phyloP scores from a whole-genome alignment of 2,113 vertebrate genomes.

The Carassius carassius region DNA sequence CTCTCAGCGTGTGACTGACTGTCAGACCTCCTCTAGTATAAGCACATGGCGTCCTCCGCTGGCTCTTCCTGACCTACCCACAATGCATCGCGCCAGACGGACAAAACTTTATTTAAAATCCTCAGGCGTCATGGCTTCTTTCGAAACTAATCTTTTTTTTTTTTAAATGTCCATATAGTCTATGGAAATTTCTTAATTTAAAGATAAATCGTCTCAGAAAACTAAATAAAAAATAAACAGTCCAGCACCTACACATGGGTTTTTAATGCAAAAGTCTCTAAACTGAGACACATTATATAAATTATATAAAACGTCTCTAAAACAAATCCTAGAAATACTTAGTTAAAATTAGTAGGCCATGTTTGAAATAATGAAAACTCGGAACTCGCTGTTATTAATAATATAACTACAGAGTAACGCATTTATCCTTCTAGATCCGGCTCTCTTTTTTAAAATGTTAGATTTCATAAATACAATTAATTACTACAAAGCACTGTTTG shows the following conservation, averaged over 20 bases:
- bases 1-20: not conserved
- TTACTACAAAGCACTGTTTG: too few species aligned
- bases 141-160: not conserved
- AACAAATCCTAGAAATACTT: not conserved
- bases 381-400: too few species aligned
- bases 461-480: too few species aligned
- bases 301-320: not conserved
- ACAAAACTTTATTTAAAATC: constrained; percentile 58
- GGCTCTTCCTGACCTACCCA: constrained; percentile 75
- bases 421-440: too few species aligned
- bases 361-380: too few species aligned
- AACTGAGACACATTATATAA: not conserved
- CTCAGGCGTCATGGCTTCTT: too few species aligned
- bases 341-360: too few species aligned
- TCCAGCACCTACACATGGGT: too few species aligned
- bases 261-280: not conserved
- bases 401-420: too few species aligned
- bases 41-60: constrained; percentile 79
- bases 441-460: too few species aligned
- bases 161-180: too few species aligned
- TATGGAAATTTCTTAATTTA: not conserved
- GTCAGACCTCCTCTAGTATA: constrained; percentile 54
- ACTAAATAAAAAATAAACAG: not conserved
- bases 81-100: constrained; percentile 63
- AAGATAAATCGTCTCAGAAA: not conserved